phyloP scores from a whole-genome alignment of 2,113 vertebrate genomes.

The Genyomyrus donnyi region DNA sequence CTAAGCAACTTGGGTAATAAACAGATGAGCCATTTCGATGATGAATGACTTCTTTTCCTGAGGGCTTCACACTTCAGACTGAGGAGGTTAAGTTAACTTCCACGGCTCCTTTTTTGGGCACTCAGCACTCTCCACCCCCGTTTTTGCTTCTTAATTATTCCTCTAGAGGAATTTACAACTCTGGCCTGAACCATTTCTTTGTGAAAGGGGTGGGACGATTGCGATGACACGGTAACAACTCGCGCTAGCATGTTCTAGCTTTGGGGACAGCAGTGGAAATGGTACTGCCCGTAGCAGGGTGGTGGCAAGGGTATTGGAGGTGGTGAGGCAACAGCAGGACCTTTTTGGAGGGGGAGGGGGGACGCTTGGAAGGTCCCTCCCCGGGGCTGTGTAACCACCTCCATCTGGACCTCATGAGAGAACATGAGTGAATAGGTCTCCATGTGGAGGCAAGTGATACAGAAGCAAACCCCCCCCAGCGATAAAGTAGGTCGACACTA shows the following conservation, averaged over 20 bases:
- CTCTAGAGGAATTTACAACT: slow-evolving; percentile 60
- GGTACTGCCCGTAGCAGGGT: slow-evolving; percentile 45
- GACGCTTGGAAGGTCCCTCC: slow-evolving; percentile 57
- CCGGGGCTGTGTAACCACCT: slow-evolving; percentile 53
- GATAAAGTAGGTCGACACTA: background rate
- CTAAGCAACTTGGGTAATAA: background rate
- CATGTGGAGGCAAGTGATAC: slow-evolving; percentile 47
- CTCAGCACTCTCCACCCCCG: slow-evolving; percentile 37
- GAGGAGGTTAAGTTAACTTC: slow-evolving; percentile 44
- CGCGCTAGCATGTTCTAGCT: slow-evolving; percentile 46
- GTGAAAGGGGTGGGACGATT: slow-evolving; percentile 30
- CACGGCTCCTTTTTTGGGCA: slow-evolving; percentile 46
- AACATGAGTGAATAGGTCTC: slow-evolving; percentile 35
- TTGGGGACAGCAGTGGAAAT: slow-evolving; percentile 47
- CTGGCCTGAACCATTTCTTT: slow-evolving; percentile 28
- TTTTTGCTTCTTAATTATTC: slow-evolving; percentile 54
- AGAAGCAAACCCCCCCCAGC: slow-evolving; percentile 22
- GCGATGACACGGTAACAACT: background rate
- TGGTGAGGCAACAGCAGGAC: background rate
- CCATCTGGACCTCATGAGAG: slow-evolving; percentile 56
- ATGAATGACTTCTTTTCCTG: slow-evolving; percentile 14
- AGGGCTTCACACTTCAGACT: slow-evolving; percentile 32
- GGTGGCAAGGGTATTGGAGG: slow-evolving; percentile 36
- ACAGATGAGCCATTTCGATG: background rate
- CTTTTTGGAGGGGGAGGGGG: slow-evolving; percentile 38